Evolutionary conservation across 2,797 vertebrate genomes (phyloP), one percentile per base, ranked within the genome.

Genomic region (Vultur gryphus): DNA sequence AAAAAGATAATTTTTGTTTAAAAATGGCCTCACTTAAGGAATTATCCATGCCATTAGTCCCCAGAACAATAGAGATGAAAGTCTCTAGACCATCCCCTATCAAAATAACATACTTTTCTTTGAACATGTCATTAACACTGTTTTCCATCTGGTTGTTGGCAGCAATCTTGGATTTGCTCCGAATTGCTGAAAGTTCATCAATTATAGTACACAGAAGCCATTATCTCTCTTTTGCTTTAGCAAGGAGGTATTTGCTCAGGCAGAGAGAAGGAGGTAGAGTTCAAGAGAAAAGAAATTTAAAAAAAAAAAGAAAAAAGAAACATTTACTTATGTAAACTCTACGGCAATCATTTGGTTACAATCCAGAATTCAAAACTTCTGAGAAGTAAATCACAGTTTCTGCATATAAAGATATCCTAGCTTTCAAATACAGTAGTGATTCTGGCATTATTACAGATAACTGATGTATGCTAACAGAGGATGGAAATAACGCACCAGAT

Each of bases 91-190:
- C 83, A 94, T 95, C 93, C 55, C 84, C 93, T 97, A 96, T 97
- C 94, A 96, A 96, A 97, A 97, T 93, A 97, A 91, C 91, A 96
- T 85, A 79, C 94, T 95, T 93, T 83, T 94, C 96, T 97, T 97
- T 97, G 97, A 97, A 96, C 95, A 96, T 91, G 93, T 97, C 97
- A 97, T 97, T 96, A 96, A 96, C 96, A 97, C 95, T 92, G 91
- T 79, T 96, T 94, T 93, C 93, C 97, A 97, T 97, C 95, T 97
- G 97, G 97, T 41, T 96, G 87, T 84, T 97, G 96, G 96, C 96
- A 97, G 95, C 76, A 87, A 91, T 67, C 84, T 96, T 97, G 95
- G 70, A 91, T 95, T 97, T 87, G 79, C 90, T 95, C 95, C 2
- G 86, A 97, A 97, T 95, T 96, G 92, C 94, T 96, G 90, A 90